Base-by-base conservation (phyloP, 1,140 invertebrate genomes). In the Atta cephalotes region DNA sequence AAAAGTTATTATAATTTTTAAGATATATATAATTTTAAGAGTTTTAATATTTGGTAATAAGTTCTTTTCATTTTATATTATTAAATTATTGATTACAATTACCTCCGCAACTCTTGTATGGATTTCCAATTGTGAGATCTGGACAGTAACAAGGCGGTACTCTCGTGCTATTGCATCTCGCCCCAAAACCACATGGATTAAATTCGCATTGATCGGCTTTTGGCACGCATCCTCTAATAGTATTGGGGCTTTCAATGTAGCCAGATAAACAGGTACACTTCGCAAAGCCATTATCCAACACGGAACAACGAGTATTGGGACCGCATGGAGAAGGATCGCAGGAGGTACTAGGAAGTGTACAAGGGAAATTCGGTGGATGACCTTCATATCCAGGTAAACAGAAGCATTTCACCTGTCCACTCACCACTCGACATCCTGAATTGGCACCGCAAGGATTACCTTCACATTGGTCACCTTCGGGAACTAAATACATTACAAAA, bases 311-410 rank as follows among this genome's bases (percentile, higher is more conserved):
- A 3, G 98, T 98, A 91, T 98, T 98, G 4, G 97, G 97, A 14
- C 98, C 98, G 93, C 98, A 98, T 0, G 98, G 98, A 53, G 97
- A 98, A 21, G 98, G 97, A 86, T 97, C 96, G 91, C 98, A 98
- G 1, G 98, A 97, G 92, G 97, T 97, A 70, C 95, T 95, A 77
- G 97, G 97, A 85, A 97, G 91, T 70, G 93, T 94, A 90, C 97
- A 98, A 0, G 96, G 95, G 62, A 96, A 95, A 58, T 95, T 92
- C 18, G 98, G 98, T 56, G 98, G 98, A 94, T 97, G 97, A 72
- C 98, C 98, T 95, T 98, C 98, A 93, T 97, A 99, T 92, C 98
- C 98, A 10, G 98, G 98, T 87, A 98, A 95, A 94, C 98, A 98
- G 96, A 98, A 98, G 91, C 98, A 98, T 18, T 96, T 96, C 16